Evolutionary conservation across 2,113 vertebrate genomes (phyloP).

Genomic region (Fulmarus glacialis): DNA sequence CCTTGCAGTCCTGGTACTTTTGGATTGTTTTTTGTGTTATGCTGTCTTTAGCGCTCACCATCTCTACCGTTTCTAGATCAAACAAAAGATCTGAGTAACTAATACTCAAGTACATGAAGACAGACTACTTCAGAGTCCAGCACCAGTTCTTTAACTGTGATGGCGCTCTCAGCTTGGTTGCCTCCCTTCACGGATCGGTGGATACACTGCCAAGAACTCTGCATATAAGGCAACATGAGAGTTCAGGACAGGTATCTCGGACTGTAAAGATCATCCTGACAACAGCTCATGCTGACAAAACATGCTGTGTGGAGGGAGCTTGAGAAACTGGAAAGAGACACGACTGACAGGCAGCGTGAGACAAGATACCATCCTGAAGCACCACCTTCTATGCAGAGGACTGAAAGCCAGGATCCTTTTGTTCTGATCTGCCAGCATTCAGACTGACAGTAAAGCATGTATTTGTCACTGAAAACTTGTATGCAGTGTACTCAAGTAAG

Average conservation of each 20-base stretch:
- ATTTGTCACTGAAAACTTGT: background rate
- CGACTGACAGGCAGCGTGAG: background rate
- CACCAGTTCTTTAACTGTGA: background rate
- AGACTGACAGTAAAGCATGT: background rate
- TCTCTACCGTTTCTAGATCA: background rate
- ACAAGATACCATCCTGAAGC: background rate
- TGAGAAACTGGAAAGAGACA: background rate
- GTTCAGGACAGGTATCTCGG: background rate
- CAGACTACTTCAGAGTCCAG: background rate
- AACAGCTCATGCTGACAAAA: background rate
- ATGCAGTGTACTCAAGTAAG: fast-evolving
- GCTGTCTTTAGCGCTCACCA: background rate
- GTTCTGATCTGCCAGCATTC: background rate
- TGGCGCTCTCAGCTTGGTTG: background rate
- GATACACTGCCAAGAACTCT: background rate
- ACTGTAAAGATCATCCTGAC: background rate
- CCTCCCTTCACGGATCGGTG: background rate
- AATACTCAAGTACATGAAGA: background rate
- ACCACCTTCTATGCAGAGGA: background rate
- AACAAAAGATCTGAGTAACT: background rate
- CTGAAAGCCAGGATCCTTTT: background rate
- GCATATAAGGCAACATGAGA: fast-evolving
- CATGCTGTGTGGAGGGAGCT: background rate
- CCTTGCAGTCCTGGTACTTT: background rate
- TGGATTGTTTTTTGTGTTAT: background rate